Conservation (phyloP, 2,113 vertebrate genomes). For the Dipodomys ordii region DNA sequence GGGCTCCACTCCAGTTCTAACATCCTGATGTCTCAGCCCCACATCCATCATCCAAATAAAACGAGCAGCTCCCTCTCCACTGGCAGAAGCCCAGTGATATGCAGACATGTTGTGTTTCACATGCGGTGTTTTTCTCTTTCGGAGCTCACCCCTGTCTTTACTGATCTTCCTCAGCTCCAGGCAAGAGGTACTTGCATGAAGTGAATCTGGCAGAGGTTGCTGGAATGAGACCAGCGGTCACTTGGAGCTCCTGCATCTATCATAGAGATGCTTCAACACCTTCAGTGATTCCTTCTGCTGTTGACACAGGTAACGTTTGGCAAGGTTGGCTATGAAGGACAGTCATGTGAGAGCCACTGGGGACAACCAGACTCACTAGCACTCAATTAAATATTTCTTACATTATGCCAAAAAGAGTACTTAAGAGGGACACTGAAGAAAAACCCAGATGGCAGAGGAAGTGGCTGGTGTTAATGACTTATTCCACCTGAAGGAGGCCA, state of each 20-base stretch:
- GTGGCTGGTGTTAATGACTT: slow-evolving; percentile 54
- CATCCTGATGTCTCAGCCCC: not conserved
- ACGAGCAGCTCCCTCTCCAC: not conserved
- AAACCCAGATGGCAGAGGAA: slow-evolving; percentile 68
- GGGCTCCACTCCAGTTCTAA: not conserved
- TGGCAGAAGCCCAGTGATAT: slow-evolving; percentile 21
- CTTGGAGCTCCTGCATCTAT: not conserved
- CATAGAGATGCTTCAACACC: not conserved
- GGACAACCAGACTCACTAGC: slow-evolving; percentile 52
- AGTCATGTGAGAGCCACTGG: slow-evolving; percentile 3
- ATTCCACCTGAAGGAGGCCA: slow-evolving; percentile 45
- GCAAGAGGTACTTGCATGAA: not conserved
- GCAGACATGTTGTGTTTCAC: slow-evolving; percentile 15
- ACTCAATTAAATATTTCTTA: slow-evolving; percentile 57
- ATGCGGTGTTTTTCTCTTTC: not conserved
- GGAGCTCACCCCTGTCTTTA: not conserved
- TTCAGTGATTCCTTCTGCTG: not conserved
- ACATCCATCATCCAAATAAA: slow-evolving; percentile 49
- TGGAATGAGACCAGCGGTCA: slow-evolving; percentile 22
- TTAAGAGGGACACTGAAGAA: slow-evolving; percentile 54
- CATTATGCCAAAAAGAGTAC: slow-evolving; percentile 38
- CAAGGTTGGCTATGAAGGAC: not conserved
- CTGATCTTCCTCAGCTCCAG: not conserved
- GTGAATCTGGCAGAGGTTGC: slow-evolving; percentile 3
- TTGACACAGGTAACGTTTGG: slow-evolving; percentile 34